Base-by-base conservation (phyloP, 92 coral and sea anemone genomes). In the Galaxea fascicularis region DNA sequence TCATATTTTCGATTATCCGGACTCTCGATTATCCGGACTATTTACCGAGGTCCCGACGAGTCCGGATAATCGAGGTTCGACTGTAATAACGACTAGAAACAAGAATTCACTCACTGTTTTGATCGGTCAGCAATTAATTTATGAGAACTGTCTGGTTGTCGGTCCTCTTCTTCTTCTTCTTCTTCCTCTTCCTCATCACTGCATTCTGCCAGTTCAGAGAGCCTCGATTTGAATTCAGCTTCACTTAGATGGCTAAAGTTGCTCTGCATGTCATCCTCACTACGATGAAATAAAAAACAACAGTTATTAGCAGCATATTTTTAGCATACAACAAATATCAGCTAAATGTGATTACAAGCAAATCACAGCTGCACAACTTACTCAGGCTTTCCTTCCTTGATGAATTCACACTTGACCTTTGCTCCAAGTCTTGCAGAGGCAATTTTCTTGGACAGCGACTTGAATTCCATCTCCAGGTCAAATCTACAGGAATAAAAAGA, bases 231-330 rank as follows among this genome's bases (percentile, higher is more conserved):
- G 84, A 83, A 94, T 21, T 96, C 99, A 16, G 90, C 94, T 66
- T 96, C 99, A 65, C 99, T 96, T 65, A 96, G 80, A 80, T 96
- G 99, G 66, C 99, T 96, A 73, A 96, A 96, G 86, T 96, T 96
- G 51, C 99, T 96, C 83, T 96, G 96, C 99, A 96, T 96, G 77
- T 96, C 99, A 79, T 96, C 99, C 67, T 96, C 99, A 60, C 99
- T 96, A 41, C 57, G 16, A 51, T 53, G 3, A 70, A 18, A 11
- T 41, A 27, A 9, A 8, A 69, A 71, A 35, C 41, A 35, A 35
- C 2, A 35, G 2, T 35, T 35, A 35, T 6, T 35, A 35, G 41
- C 41, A 35, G 6, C 41, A 35, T 35, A 35, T 35, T 35, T 35
- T 35, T 35, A n/a, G n/a, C n/a, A n/a, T n/a, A n/a, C n/a, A n/a